Conservation (phyloP, 2,113 vertebrate genomes). For the Acrocephalus kingi region DNA sequence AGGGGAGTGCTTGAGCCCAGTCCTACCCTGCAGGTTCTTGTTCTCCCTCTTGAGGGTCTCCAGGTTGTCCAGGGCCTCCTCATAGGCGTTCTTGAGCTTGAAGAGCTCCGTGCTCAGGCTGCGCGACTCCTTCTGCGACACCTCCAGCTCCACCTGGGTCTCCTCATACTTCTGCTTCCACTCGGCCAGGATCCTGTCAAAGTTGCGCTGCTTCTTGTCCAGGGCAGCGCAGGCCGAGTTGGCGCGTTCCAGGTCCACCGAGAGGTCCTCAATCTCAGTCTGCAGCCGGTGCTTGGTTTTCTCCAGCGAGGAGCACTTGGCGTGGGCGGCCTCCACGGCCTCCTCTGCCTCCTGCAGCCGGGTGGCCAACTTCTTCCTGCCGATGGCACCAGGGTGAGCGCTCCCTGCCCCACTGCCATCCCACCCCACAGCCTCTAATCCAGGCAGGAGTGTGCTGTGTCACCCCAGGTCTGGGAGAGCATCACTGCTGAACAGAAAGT, state of each 20-base stretch:
- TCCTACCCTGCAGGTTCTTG: slow-evolving; percentile 92
- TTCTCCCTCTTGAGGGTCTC: slow-evolving; percentile 91
- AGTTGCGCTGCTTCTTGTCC: slow-evolving; percentile 92
- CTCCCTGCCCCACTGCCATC: neutral
- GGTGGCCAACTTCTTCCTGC: slow-evolving; percentile 89
- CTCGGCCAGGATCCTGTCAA: slow-evolving; percentile 86
- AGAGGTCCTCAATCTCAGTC: slow-evolving; percentile 89
- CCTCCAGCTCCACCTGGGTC: slow-evolving; percentile 87
- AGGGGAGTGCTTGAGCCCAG: neutral
- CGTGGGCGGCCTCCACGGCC: slow-evolving; percentile 81
- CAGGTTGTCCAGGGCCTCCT: slow-evolving; percentile 89
- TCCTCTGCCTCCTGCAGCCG: slow-evolving; percentile 92
- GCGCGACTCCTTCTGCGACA: slow-evolving; percentile 86
- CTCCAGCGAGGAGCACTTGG: slow-evolving; percentile 90
- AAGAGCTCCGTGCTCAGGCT: slow-evolving; percentile 92
- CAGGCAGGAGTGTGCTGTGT: neutral
- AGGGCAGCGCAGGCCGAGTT: slow-evolving; percentile 83
- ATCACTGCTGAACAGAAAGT: neutral
- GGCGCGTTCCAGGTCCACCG: slow-evolving; percentile 87
- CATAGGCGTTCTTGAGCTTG: slow-evolving; percentile 89
- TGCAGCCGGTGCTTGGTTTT: slow-evolving; percentile 94
- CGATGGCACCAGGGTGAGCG: accelerated
- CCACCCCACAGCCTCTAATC: accelerated
- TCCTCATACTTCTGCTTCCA: slow-evolving; percentile 92
- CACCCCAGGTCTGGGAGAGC: neutral